Percentiles rank a stretch among this genome's conserved stretches.
These are phyloP conservation scores for Anthophora plumipes DNA, from an alignment of 2,888 invertebrate genomes.

Conservation along the genomic window DNA sequence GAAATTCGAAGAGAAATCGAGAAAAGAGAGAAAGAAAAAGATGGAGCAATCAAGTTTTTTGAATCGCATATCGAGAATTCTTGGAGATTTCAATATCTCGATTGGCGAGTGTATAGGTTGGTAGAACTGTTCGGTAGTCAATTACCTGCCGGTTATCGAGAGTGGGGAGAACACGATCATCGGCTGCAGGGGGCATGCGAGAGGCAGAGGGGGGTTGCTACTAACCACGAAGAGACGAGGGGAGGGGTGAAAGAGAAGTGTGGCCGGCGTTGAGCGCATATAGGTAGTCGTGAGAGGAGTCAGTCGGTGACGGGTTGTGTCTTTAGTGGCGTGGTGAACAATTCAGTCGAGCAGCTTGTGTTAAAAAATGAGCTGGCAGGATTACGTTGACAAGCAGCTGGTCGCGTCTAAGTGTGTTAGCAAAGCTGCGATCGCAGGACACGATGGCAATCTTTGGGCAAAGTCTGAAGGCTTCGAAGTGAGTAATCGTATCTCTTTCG, in stretches of 20 bases:
- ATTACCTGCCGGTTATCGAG: conserved; percentile 47
- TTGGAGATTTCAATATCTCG: conserved; percentile 17
- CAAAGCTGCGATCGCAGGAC: conserved; percentile 97
- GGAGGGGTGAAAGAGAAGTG: conserved; percentile 78
- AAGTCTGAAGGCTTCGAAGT: conserved; percentile 97
- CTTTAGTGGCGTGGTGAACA: conserved; percentile 78
- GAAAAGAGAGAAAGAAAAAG: neutral
- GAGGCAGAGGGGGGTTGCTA: conserved; percentile 34
- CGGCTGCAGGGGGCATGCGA: neutral
- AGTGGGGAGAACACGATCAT: conserved; percentile 35
- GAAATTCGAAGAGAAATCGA: neutral
- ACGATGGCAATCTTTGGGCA: conserved; percentile 98
- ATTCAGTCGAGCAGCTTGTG: conserved; percentile 73
- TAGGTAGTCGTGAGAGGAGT: conserved; percentile 82
- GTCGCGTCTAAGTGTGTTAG: conserved; percentile 97
- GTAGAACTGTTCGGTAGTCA: conserved; percentile 52
- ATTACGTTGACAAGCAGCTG: conserved; percentile 98
- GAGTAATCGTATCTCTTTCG: conserved; percentile 85
- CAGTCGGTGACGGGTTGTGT: conserved; percentile 81
- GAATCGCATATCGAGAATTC: neutral
- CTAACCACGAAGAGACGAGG: conserved; percentile 44
- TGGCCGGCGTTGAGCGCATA: conserved; percentile 91
- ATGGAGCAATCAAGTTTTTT: neutral
- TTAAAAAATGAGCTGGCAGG: conserved; percentile 96
- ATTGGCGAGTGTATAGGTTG: conserved; percentile 22